phyloP scores from a whole-genome alignment of 2,888 invertebrate genomes.

The Mellilla xanthometata region DNA sequence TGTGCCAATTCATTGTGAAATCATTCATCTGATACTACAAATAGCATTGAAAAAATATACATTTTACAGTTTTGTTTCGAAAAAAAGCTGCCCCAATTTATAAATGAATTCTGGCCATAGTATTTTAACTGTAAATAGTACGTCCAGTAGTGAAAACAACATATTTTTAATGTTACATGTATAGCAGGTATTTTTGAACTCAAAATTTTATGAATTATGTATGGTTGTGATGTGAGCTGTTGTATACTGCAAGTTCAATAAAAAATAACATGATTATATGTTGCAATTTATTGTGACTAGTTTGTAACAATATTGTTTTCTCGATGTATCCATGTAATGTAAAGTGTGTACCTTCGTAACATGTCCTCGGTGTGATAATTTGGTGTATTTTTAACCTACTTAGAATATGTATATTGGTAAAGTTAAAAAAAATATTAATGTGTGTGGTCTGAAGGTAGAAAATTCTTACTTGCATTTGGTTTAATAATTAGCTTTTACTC shows the following conservation, averaged over 20 bases:
- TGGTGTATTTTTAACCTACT: slow-evolving; percentile 26
- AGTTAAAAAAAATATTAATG: slow-evolving; percentile 18
- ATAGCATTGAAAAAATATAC: neutral
- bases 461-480: slow-evolving; percentile 34
- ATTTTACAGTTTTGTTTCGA: too few relatives aligned
- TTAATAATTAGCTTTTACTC: slow-evolving; percentile 30
- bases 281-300: neutral
- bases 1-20: slow-evolving; percentile 9
- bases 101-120: slow-evolving; percentile 16
- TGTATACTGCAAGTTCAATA: slow-evolving; percentile 27
- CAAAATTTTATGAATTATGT: slow-evolving; percentile 61
- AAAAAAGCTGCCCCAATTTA: neutral
- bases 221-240: slow-evolving; percentile 71
- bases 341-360: slow-evolving; percentile 24
- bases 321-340: slow-evolving; percentile 11
- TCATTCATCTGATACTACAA: neutral
- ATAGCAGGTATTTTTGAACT: slow-evolving; percentile 48
- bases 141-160: slow-evolving; percentile 52
- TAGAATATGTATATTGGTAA: slow-evolving; percentile 15
- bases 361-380: slow-evolving; percentile 27
- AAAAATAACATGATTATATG: too few relatives aligned
- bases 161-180: slow-evolving; percentile 48
- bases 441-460: slow-evolving; percentile 27
- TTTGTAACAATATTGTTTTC: slow-evolving; percentile 13
- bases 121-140: slow-evolving; percentile 42